Conservation (phyloP, 2,888 invertebrate genomes). For the Conops quadrifasciatus region DNA sequence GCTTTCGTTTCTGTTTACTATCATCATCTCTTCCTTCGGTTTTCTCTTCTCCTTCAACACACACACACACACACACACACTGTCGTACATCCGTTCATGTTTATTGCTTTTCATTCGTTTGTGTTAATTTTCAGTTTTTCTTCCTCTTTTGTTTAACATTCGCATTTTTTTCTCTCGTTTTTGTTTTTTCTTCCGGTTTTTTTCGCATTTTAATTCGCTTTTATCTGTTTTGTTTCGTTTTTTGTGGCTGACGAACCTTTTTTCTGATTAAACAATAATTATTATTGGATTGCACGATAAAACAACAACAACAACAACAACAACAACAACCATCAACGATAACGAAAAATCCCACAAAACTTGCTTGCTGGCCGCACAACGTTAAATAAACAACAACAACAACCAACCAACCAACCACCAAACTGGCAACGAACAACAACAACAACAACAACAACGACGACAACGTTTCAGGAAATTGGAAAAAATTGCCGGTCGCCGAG, state of each 20-base stretch:
- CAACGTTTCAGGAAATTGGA: conserved; percentile 46
- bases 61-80: conserved; percentile 23
- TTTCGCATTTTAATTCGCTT: conserved; percentile 20
- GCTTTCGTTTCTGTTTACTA: conserved; percentile 23
- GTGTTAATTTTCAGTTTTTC: conserved; percentile 52
- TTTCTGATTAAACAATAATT: conserved; percentile 50
- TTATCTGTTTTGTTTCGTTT: conserved; percentile 37
- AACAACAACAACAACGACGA: background rate
- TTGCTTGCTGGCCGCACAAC: background rate
- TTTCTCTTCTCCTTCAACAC: conserved; percentile 36
- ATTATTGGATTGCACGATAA: conserved; percentile 50
- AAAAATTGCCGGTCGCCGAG: conserved; percentile 43
- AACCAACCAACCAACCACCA: conserved; percentile 20
- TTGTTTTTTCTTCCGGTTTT: conserved; percentile 43
- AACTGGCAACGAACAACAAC: no score
- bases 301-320: conserved; percentile 43
- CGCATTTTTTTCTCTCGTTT: conserved; percentile 42
- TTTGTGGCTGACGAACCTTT: conserved; percentile 32
- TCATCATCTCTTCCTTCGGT: conserved; percentile 16
- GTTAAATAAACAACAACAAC: background rate
- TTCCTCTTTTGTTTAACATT: conserved; percentile 42
- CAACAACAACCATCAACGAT: conserved; percentile 11
- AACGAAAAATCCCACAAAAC: conserved; percentile 24
- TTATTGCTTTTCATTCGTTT: conserved; percentile 59
- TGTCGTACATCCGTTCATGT: conserved; percentile 57